These are phyloP conservation scores for Scaeva pyrastri DNA, from an alignment of 2,888 invertebrate genomes.

Conservation along the genomic window DNA sequence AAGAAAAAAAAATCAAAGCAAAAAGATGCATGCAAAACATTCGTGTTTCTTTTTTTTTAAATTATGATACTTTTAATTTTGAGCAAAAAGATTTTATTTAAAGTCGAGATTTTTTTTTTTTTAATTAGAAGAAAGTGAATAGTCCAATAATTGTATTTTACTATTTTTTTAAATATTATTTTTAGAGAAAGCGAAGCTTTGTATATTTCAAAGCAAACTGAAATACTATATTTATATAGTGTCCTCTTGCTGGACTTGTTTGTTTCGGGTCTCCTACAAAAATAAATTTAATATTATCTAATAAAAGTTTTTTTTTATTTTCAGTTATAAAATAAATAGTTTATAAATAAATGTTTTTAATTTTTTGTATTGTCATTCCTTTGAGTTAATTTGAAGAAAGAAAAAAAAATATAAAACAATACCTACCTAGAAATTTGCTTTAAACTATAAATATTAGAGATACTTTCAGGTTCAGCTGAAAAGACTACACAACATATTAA, in stretches of 20 bases:
- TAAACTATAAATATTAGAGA: constrained; percentile 3
- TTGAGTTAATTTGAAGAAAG: not conserved
- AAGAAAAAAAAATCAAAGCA: not conserved
- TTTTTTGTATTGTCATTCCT: not conserved
- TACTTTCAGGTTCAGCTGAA: constrained; percentile 43
- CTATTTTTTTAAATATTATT: no score
- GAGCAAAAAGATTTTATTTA: not conserved
- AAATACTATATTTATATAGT: not conserved
- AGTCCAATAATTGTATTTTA: not conserved
- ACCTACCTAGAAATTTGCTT: constrained; percentile 24
- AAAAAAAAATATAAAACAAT: no score
- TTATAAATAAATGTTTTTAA: not conserved
- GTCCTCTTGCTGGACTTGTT: constrained; percentile 6
- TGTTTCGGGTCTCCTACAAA: constrained; percentile 5
- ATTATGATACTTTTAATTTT: no score
- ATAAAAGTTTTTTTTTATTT: not conserved
- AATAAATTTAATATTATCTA: not conserved
- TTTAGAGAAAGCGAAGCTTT: not conserved
- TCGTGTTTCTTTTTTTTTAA: constrained; percentile 3
- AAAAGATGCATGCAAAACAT: constrained; percentile 4
- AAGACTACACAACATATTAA: constrained; percentile 25
- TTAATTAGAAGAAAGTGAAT: not conserved
- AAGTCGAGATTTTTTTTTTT: not conserved
- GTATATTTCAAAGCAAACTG: not conserved
- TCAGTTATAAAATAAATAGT: not conserved